These are phyloP conservation scores for Acanthiza pusilla DNA, from an alignment of 2,797 vertebrate genomes.

Conservation along the genomic window DNA sequence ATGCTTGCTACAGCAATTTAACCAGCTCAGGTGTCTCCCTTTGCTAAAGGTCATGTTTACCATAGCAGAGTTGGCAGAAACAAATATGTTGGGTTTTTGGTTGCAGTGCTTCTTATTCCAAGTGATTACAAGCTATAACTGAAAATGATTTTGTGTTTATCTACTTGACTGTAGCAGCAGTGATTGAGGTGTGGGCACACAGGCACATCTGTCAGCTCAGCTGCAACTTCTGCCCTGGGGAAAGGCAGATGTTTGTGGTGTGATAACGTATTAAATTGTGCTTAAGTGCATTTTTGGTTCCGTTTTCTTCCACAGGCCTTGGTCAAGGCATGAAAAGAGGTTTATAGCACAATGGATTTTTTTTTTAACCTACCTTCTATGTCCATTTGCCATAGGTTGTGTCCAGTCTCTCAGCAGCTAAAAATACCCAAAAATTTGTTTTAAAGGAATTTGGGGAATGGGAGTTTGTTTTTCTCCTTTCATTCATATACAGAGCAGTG, in stretches of 20 bases:
- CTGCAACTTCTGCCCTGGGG: background rate
- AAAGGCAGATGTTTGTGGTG: background rate
- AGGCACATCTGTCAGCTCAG: background rate
- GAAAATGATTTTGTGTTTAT: background rate
- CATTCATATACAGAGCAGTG: background rate
- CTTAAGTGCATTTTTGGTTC: background rate
- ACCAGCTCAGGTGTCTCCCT: background rate
- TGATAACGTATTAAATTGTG: background rate
- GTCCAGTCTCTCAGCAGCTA: background rate
- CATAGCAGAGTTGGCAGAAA: background rate
- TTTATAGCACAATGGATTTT: background rate
- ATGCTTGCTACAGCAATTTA: background rate
- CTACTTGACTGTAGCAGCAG: background rate
- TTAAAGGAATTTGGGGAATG: background rate
- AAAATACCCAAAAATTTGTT: background rate
- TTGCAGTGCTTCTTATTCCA: background rate
- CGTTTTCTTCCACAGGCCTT: background rate
- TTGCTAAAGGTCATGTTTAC: background rate
- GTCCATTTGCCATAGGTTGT: background rate
- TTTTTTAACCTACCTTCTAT: background rate
- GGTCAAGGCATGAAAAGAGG: background rate
- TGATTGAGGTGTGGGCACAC: background rate
- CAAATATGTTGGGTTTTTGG: background rate
- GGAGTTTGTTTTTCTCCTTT: background rate
- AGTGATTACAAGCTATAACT: background rate